A percentile compares a stretch with the other conserved stretches of the same genome.
These are phyloP conservation scores for Dendrocincla tyrannina DNA, from an alignment of 2,797 vertebrate species.

Conservation along the genomic window DNA sequence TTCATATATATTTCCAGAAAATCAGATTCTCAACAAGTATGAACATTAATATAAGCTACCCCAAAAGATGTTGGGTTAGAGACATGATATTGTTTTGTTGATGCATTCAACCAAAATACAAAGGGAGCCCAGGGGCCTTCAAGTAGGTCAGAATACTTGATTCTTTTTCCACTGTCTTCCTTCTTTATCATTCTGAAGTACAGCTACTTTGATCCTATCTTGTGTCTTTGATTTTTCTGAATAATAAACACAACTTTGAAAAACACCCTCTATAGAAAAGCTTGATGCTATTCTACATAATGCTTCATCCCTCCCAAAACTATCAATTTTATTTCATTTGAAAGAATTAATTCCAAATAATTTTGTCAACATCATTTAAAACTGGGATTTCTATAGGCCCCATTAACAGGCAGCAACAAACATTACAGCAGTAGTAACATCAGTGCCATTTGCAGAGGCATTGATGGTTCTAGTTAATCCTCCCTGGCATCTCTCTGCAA, in stretches of 20 bases:
- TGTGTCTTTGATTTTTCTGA: constrained; percentile 47
- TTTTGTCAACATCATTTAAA: background rate
- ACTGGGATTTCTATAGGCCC: background rate
- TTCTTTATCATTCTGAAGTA: constrained; percentile 20
- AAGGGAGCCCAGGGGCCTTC: constrained; percentile 16
- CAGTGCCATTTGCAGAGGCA: background rate
- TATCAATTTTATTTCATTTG: background rate
- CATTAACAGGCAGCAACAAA: background rate
- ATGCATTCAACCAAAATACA: background rate
- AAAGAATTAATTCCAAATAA: background rate
- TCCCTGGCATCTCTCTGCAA: background rate
- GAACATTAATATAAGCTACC: background rate
- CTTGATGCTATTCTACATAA: background rate
- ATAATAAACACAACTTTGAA: constrained; percentile 40
- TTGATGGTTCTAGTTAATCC: background rate
- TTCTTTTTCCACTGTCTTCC: background rate
- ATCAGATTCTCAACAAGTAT: background rate
- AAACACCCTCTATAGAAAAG: background rate
- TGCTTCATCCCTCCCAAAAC: background rate
- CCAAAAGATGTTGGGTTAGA: background rate
- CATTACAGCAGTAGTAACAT: background rate
- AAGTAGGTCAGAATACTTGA: constrained; percentile 47
- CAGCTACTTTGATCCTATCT: constrained; percentile 32
- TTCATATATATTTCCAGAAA: background rate
- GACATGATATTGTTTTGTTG: background rate